Conservation (phyloP, 2,888 invertebrate species). For the Lasiommata megera region DNA sequence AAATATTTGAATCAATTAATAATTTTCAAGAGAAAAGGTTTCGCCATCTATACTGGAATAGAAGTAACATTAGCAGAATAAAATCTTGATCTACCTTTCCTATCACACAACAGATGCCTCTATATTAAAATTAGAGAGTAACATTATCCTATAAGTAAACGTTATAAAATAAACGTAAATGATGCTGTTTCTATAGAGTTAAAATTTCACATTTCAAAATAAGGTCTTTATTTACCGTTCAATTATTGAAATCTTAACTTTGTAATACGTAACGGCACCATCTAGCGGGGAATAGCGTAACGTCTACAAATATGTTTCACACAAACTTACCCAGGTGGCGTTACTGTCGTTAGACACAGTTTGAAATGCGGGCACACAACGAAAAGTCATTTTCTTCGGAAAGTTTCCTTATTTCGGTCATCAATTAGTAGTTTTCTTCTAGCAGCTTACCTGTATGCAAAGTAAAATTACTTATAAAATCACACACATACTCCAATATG, state of each 20-base stretch:
- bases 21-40: not conserved
- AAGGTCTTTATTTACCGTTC: no score
- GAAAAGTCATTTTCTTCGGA: constrained; percentile 82
- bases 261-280: constrained; percentile 35
- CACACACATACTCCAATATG: no score
- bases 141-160: not conserved
- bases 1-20: no score
- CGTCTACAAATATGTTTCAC: constrained; percentile 23
- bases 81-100: no score
- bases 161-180: no score
- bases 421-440: constrained; percentile 58
- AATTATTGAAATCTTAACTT: not conserved
- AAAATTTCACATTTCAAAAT: no score
- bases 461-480: not conserved
- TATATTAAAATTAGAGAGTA: not conserved
- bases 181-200: no score
- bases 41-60: not conserved
- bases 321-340: constrained; percentile 84
- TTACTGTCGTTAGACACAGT: constrained; percentile 83
- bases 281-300: constrained; percentile 43
- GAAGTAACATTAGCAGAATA: not conserved
- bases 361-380: constrained; percentile 85
- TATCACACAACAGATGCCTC: not conserved
- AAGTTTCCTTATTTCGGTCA: constrained; percentile 49
- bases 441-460: constrained; percentile 83